Evolutionary conservation across 2,888 invertebrate genomes (phyloP).

Genomic region (Phyllotreta striolata): DNA sequence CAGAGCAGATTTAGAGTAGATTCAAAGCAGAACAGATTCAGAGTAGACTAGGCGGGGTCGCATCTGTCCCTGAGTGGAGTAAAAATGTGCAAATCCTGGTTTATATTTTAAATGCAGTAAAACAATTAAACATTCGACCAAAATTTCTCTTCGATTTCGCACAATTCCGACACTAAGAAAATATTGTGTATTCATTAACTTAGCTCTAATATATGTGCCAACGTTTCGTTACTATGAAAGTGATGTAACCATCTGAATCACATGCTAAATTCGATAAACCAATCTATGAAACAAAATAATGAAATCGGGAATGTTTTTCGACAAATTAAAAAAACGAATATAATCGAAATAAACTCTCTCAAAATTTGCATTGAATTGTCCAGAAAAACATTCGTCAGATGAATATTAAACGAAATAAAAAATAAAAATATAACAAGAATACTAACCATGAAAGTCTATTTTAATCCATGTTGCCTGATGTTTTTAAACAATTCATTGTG

Average conservation of each 20-base stretch:
- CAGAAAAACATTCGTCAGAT: constrained; percentile 6
- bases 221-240: background rate
- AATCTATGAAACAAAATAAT: too few species aligned
- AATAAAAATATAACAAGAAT: constrained; percentile 44
- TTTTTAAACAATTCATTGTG: constrained; percentile 43
- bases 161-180: constrained; percentile 38
- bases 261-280: background rate
- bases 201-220: constrained; percentile 40
- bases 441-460: constrained; percentile 51
- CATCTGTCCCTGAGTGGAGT: too few species aligned
- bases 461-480: constrained; percentile 44
- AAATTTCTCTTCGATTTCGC: constrained; percentile 32
- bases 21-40: too few species aligned
- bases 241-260: constrained; percentile 8
- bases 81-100: constrained; percentile 25
- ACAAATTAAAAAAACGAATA: background rate
- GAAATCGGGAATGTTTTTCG: constrained; percentile 2
- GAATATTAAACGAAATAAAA: constrained; percentile 1
- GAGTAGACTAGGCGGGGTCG: too few species aligned
- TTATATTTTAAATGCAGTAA: background rate
- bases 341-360: background rate
- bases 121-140: constrained; percentile 12
- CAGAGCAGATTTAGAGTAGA: too few species aligned
- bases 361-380: background rate
- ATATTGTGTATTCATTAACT: constrained; percentile 29